Percentiles rank a stretch among this genome's conserved stretches.
phyloP scores from a whole-genome alignment of 2,797 vertebrate species.

The Semotilus atromaculatus region DNA sequence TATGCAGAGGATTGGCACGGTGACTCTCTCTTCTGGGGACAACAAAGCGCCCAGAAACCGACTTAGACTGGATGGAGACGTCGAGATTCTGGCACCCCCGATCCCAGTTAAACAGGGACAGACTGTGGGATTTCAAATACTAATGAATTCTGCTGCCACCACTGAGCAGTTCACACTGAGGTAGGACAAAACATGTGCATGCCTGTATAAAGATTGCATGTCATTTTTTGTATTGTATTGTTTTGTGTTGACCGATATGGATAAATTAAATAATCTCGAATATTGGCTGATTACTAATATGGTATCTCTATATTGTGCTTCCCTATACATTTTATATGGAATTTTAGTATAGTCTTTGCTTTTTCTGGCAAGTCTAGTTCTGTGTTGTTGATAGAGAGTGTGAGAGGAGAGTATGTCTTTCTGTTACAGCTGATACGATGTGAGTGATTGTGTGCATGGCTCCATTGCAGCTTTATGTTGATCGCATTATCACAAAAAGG shows the following conservation, averaged over 20 bases:
- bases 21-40: slow-evolving; percentile 81
- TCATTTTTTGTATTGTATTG: background rate
- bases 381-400: background rate
- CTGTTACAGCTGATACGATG: background rate
- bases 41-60: slow-evolving; percentile 77
- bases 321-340: background rate
- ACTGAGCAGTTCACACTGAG: slow-evolving; percentile 90
- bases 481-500: background rate
- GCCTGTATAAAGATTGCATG: background rate
- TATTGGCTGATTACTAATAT: background rate
- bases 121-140: slow-evolving; percentile 85
- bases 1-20: slow-evolving; percentile 86
- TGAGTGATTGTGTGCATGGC: background rate
- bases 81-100: slow-evolving; percentile 84
- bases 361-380: background rate
- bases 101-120: slow-evolving; percentile 89
- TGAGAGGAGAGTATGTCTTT: no score
- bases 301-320: background rate
- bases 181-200: slow-evolving; percentile 72
- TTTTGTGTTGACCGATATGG: background rate
- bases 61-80: slow-evolving; percentile 85
- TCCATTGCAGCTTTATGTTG: slow-evolving; percentile 10
- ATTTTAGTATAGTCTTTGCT: background rate
- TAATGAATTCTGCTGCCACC: slow-evolving; percentile 80
- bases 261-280: background rate